phyloP scores from a whole-genome alignment of 1,140 invertebrate species.

The Heliconius melpomene region DNA sequence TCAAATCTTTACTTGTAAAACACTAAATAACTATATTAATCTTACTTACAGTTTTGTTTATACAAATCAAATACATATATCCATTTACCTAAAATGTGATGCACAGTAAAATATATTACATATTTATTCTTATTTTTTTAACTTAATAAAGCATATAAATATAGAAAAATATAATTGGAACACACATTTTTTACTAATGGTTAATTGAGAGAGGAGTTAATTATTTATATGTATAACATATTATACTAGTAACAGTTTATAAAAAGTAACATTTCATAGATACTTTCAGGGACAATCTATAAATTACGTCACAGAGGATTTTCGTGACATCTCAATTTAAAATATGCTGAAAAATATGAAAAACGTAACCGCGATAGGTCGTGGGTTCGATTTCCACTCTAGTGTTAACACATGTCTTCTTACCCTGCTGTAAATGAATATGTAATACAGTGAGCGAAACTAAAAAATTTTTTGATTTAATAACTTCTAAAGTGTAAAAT shows the following conservation, averaged over 20 bases:
- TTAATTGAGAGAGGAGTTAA: neutral
- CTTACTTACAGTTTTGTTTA: neutral
- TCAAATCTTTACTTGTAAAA: neutral
- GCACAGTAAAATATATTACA: neutral
- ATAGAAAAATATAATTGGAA: neutral
- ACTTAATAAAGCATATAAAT: neutral
- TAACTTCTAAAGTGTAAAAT: too few species aligned
- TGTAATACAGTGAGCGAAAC: too few species aligned
- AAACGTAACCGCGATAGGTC: too few species aligned
- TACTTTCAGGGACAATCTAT: too few species aligned
- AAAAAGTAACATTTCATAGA: neutral
- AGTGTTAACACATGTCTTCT: too few species aligned
- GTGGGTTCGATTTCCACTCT: too few species aligned
- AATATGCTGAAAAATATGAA: too few species aligned
- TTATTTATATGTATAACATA: neutral
- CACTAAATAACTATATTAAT: too few species aligned
- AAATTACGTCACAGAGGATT: too few species aligned
- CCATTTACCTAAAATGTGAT: neutral
- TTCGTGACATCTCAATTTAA: too few species aligned
- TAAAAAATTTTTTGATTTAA: too few species aligned
- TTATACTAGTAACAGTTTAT: constrained; percentile 1
- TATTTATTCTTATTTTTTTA: neutral
- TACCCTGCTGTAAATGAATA: too few species aligned
- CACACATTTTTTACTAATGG: neutral
- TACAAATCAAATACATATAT: neutral